A percentile compares a stretch with the other conserved stretches of the same genome.
Evolutionary conservation across 1,140 invertebrate genomes (phyloP).

Genomic region (Coptotermes formosanus): DNA sequence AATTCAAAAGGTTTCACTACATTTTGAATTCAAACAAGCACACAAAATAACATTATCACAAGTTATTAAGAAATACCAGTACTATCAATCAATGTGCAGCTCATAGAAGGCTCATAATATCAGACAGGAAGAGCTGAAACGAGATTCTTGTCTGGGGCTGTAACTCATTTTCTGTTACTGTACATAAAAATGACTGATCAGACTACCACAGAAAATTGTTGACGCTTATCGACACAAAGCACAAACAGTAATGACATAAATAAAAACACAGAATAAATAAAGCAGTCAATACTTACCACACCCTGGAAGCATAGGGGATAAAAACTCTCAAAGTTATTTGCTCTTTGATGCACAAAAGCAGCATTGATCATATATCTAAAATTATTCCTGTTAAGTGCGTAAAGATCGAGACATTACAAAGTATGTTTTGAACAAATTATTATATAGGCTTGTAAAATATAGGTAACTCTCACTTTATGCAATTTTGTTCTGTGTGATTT

Average conservation of each 20-base stretch:
- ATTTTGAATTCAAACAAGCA: too few species aligned
- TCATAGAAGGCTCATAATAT: neutral
- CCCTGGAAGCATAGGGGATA: conserved; percentile 45
- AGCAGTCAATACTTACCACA: conserved; percentile 51
- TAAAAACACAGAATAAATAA: neutral
- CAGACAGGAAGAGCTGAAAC: neutral
- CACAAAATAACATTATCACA: too few species aligned
- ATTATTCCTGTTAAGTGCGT: neutral
- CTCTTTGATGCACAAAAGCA: too few species aligned
- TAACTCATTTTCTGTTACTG: neutral
- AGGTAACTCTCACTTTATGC: too few species aligned
- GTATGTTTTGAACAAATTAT: neutral
- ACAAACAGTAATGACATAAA: neutral
- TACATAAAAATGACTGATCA: neutral
- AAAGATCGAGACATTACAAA: neutral
- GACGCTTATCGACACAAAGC: neutral
- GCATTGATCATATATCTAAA: neutral
- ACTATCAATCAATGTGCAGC: neutral
- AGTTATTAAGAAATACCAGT: too few species aligned
- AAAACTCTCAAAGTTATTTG: neutral
- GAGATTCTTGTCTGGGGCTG: neutral
- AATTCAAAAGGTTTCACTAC: too few species aligned
- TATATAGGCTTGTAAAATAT: neutral
- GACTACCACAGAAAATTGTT: neutral
- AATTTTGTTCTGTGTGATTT: too few species aligned